These are phyloP conservation scores for Chloroceryle inda DNA, from an alignment of 2,797 vertebrate genomes.

Conservation along the genomic window DNA sequence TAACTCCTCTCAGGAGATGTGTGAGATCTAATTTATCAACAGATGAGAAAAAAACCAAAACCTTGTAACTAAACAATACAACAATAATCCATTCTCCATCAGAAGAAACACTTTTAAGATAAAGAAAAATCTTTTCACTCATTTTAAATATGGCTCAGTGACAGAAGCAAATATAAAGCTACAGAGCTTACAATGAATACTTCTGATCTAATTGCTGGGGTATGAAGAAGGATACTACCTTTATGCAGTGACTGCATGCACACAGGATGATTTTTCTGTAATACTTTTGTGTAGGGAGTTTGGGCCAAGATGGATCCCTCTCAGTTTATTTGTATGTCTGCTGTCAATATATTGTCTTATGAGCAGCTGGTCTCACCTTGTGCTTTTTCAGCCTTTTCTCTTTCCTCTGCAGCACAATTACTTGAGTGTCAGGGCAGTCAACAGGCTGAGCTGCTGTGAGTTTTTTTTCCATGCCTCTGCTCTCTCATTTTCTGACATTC, in stretches of 20 bases:
- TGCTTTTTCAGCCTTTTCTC: background rate
- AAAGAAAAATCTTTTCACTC: slow-evolving; percentile 39
- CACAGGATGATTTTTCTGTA: background rate
- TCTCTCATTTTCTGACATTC: slow-evolving; percentile 60
- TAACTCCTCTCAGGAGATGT: background rate
- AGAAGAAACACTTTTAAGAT: background rate
- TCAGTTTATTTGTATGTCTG: background rate
- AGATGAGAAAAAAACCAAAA: background rate
- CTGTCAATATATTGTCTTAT: slow-evolving; percentile 20
- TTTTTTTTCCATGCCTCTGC: slow-evolving; percentile 24
- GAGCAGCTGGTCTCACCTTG: background rate
- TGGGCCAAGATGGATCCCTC: background rate
- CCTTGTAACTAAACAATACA: background rate
- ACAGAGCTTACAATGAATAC: background rate
- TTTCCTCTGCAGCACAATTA: slow-evolving; percentile 11
- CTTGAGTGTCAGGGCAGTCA: background rate
- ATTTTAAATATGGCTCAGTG: slow-evolving; percentile 16
- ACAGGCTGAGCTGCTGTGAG: slow-evolving; percentile 19
- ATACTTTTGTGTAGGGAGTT: background rate
- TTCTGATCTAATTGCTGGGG: background rate
- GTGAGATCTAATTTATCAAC: background rate
- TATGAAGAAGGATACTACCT: background rate
- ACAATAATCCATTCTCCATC: background rate
- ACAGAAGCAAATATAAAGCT: background rate
- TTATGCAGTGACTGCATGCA: background rate